Percentiles rank a stretch among this genome's conserved stretches.
Conservation (phyloP, 2,113 vertebrate genomes). For the Pseudorasbora parva region DNA sequence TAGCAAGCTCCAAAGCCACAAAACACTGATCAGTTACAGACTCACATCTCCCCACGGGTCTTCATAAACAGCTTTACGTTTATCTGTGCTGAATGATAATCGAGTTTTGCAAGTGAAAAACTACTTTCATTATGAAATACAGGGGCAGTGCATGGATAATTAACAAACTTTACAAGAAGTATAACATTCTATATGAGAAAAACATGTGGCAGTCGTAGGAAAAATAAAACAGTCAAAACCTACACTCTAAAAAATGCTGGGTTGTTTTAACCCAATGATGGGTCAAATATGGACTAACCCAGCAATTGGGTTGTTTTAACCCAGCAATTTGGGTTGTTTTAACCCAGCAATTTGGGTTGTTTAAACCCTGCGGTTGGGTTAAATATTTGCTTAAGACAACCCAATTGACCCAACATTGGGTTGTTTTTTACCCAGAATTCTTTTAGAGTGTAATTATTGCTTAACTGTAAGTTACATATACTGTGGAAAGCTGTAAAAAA, state of each 20-base stretch:
- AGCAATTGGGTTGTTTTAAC: too few species aligned
- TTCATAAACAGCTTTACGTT: conserved; percentile 3
- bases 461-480: not conserved
- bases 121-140: not conserved
- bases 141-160: not conserved
- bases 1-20: conserved; percentile 4
- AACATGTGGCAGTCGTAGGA: not conserved
- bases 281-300: too few species aligned
- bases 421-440: too few species aligned
- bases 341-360: too few species aligned
- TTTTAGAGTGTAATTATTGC: too few species aligned
- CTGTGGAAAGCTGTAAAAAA: not conserved
- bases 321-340: too few species aligned
- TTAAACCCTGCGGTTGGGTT: too few species aligned
- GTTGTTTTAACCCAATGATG: too few species aligned
- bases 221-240: too few species aligned
- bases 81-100: not conserved
- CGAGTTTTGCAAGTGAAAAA: not conserved
- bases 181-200: not conserved
- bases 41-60: not conserved
- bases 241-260: too few species aligned
- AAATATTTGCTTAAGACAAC: too few species aligned
- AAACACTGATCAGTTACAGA: conserved; percentile 19
- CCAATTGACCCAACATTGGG: too few species aligned
- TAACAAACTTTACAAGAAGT: not conserved